phyloP scores from a whole-genome alignment of 2,113 vertebrate genomes.

The Charina bottae region DNA sequence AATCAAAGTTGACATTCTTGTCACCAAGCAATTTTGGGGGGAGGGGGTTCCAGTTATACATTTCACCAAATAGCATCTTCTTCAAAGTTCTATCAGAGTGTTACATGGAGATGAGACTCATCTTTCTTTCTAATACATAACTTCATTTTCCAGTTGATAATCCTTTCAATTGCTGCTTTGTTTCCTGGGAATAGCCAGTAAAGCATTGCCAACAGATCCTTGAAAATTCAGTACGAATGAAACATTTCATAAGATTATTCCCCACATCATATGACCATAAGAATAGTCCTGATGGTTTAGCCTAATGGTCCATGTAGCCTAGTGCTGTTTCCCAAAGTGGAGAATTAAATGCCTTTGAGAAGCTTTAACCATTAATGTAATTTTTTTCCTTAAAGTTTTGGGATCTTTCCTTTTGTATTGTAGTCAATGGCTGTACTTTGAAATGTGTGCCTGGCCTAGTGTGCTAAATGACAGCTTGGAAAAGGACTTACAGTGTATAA shows the following conservation, averaged over 20 bases:
- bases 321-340: background rate
- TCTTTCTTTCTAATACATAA: constrained; percentile 61
- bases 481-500: too few species aligned
- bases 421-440: too few species aligned
- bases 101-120: constrained; percentile 57
- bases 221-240: background rate
- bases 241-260: background rate
- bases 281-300: background rate
- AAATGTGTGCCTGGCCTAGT: too few species aligned
- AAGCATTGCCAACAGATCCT: background rate
- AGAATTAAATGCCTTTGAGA: too few species aligned
- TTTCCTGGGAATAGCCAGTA: background rate
- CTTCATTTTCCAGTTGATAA: constrained; percentile 49
- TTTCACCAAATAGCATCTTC: constrained; percentile 53
- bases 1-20: constrained; percentile 48
- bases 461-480: too few species aligned
- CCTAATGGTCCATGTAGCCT: background rate
- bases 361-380: background rate
- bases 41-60: constrained; percentile 57
- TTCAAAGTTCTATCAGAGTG: constrained; percentile 36
- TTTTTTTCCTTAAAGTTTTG: background rate
- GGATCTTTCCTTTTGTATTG: background rate
- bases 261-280: background rate
- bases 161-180: background rate
- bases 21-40: constrained; percentile 53